These are phyloP conservation scores for Phyllostomus hastatus DNA, from an alignment of 2,113 vertebrate genomes.

Conservation along the genomic window DNA sequence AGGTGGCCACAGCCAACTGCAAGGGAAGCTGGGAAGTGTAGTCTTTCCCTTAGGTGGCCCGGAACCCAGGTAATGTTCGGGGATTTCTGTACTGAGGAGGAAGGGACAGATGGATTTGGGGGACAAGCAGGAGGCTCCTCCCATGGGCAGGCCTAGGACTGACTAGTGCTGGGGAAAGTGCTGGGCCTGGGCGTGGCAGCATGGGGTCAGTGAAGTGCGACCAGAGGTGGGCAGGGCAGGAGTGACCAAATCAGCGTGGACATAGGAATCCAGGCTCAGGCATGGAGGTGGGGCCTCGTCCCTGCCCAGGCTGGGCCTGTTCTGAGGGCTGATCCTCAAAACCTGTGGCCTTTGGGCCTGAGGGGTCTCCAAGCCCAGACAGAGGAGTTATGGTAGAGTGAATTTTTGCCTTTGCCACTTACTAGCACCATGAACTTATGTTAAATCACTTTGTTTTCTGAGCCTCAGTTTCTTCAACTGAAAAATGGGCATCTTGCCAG, in stretches of 20 bases:
- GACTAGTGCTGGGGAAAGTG: not conserved
- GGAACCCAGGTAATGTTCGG: not conserved
- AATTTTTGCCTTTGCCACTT: not conserved
- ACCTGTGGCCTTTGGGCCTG: not conserved
- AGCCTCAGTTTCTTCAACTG: not conserved
- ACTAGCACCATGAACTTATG: not conserved
- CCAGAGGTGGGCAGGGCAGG: not conserved
- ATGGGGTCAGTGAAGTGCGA: rapidly evolving
- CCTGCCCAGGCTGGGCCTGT: not conserved
- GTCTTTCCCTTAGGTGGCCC: not conserved
- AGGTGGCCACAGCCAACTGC: not conserved
- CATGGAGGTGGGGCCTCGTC: not conserved
- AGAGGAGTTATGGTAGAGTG: not conserved
- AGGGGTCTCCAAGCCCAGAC: not conserved
- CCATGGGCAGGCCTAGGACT: not conserved
- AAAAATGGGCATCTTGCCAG: not conserved
- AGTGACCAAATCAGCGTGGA: not conserved
- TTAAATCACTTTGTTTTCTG: not conserved
- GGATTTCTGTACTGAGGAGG: not conserved
- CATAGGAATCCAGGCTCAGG: not conserved
- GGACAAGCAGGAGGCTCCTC: not conserved
- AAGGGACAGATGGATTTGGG: not conserved
- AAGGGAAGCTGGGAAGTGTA: not conserved
- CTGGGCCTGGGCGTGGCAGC: too few species aligned
- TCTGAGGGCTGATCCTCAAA: not conserved